phyloP scores from a whole-genome alignment of 2,797 vertebrate genomes.

The Aldrovandia affinis region DNA sequence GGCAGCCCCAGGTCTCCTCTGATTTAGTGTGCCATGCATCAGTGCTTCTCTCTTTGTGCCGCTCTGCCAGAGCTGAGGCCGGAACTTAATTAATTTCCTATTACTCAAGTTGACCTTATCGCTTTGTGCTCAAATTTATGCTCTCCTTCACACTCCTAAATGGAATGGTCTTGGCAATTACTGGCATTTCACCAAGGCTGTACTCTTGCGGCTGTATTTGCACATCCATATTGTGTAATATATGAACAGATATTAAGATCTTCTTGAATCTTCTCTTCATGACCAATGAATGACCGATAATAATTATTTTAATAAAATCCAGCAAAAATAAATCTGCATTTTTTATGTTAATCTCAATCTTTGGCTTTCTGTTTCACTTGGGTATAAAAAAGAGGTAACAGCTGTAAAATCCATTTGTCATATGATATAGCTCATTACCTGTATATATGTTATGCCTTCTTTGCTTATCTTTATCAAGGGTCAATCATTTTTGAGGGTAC shows the following conservation, averaged over 20 bases:
- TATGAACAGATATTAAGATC: too few species aligned
- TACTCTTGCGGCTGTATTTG: background rate
- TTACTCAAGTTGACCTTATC: constrained; percentile 20
- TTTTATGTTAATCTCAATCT: too few species aligned
- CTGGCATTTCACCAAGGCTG: constrained; percentile 7
- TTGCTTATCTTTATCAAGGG: too few species aligned
- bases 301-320: too few species aligned
- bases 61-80: background rate
- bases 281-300: too few species aligned
- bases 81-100: background rate
- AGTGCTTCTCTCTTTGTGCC: background rate
- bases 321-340: too few species aligned
- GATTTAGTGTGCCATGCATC: background rate
- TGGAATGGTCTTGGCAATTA: background rate
- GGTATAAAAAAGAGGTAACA: too few species aligned
- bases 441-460: too few species aligned
- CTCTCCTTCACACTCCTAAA: constrained; percentile 11
- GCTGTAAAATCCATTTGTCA: too few species aligned
- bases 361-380: too few species aligned
- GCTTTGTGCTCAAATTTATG: constrained; percentile 1
- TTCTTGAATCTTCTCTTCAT: background rate
- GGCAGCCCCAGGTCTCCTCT: background rate
- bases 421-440: too few species aligned
- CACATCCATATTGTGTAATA: background rate
- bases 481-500: too few species aligned